Evolutionary conservation across 2,797 vertebrate species (phyloP).

Genomic region (Lophius americanus): DNA sequence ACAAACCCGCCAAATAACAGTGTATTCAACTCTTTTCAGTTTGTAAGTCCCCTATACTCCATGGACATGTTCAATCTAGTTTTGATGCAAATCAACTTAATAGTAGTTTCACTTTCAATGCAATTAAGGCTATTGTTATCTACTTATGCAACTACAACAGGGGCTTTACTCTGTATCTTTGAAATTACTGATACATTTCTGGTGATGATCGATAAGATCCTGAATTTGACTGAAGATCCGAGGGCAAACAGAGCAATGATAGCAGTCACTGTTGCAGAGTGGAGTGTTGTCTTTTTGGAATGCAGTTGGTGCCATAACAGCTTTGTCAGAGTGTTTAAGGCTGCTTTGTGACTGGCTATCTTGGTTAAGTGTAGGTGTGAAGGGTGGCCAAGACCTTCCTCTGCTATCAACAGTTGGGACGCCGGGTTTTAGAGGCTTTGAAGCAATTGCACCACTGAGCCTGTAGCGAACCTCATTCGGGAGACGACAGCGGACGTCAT

Average conservation of each 20-base stretch:
- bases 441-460: constrained; percentile 67
- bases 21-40: constrained; percentile 13
- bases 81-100: constrained; percentile 79
- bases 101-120: constrained; percentile 79
- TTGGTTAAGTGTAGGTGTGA: not conserved
- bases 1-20: constrained; percentile 21
- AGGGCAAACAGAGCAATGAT: constrained; percentile 76
- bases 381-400: constrained; percentile 23
- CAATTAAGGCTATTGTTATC: constrained; percentile 64
- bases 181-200: constrained; percentile 72
- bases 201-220: constrained; percentile 79
- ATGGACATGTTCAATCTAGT: constrained; percentile 70
- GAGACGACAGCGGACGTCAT: constrained; percentile 81
- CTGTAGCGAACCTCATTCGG: constrained; percentile 82
- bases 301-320: constrained; percentile 70
- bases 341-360: constrained; percentile 49
- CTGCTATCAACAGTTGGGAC: constrained; percentile 20
- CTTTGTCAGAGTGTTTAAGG: constrained; percentile 76
- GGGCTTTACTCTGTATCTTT: constrained; percentile 36
- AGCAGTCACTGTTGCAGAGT: constrained; percentile 62
- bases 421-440: constrained; percentile 48
- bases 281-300: constrained; percentile 70
- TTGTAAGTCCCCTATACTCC: constrained; percentile 24
- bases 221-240: constrained; percentile 73
- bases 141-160: constrained; percentile 43